These are phyloP conservation scores for Piprites chloris DNA, from an alignment of 2,113 vertebrate genomes.

Conservation along the genomic window DNA sequence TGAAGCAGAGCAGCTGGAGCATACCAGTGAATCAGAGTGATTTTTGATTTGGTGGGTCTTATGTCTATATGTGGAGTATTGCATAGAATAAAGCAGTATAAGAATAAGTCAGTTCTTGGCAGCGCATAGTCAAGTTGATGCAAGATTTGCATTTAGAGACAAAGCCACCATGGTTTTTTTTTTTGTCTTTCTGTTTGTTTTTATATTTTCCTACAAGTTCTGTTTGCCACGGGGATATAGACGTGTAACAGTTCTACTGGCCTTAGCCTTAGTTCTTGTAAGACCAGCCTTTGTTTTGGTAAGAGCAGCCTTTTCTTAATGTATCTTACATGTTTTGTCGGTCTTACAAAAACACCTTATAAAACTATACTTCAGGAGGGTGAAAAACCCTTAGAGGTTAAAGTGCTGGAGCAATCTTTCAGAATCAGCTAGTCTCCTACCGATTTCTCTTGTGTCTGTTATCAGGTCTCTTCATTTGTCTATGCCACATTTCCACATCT, in stretches of 20 bases:
- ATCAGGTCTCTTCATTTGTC: background rate
- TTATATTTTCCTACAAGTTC: background rate
- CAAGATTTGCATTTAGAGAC: background rate
- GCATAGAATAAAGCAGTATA: background rate
- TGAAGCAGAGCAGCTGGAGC: constrained; percentile 23
- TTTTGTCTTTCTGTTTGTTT: background rate
- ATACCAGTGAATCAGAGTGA: background rate
- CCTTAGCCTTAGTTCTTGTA: background rate
- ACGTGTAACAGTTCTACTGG: background rate
- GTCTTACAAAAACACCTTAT: background rate
- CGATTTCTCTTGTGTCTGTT: background rate
- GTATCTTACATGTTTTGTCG: background rate
- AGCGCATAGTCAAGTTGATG: background rate
- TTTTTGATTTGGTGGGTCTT: background rate
- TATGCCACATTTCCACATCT: background rate
- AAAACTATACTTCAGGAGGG: background rate
- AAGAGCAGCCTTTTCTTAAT: background rate
- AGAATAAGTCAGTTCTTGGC: background rate
- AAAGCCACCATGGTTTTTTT: background rate
- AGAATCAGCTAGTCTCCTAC: background rate
- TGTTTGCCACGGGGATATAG: background rate
- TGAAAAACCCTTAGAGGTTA: background rate
- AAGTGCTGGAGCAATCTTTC: background rate
- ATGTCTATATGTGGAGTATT: background rate
- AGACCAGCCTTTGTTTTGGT: background rate